Percentiles rank a stretch among this genome's conserved stretches.
phyloP scores from a whole-genome alignment of 2,113 vertebrate genomes.

The Euleptes europaea region DNA sequence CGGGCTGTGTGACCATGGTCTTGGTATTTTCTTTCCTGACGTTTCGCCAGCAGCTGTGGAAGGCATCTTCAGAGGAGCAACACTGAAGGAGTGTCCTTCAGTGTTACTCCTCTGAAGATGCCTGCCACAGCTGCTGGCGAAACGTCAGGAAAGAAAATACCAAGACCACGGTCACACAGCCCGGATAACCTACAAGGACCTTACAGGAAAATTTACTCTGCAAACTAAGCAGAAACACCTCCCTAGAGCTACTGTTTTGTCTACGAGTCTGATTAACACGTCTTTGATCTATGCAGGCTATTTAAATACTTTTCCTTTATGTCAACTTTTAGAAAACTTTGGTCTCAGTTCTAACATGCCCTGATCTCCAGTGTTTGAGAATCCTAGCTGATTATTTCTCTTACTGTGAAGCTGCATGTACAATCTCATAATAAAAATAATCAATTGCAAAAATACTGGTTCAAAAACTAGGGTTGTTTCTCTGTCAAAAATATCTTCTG shows the following conservation, averaged over 20 bases:
- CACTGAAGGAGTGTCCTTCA: too few species aligned
- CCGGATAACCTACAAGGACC: too few species aligned
- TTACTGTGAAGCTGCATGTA: slow-evolving; percentile 6
- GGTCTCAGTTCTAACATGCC: not conserved
- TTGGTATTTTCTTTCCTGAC: too few species aligned
- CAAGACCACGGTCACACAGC: too few species aligned
- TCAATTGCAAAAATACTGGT: slow-evolving; percentile 39
- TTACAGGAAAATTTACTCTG: not conserved
- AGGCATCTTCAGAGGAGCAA: too few species aligned
- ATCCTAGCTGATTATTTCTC: not conserved
- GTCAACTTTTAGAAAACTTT: slow-evolving; percentile 4
- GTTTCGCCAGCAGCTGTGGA: too few species aligned
- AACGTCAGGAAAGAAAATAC: too few species aligned
- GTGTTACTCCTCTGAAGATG: too few species aligned
- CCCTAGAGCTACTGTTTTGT: accelerated
- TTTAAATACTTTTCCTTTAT: not conserved
- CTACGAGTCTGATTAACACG: too few species aligned
- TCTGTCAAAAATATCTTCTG: slow-evolving; percentile 6
- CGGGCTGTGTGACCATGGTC: too few species aligned
- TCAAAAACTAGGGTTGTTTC: slow-evolving; percentile 11
- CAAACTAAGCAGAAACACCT: not conserved
- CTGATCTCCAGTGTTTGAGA: not conserved
- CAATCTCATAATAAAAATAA: slow-evolving; percentile 9
- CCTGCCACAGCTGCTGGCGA: too few species aligned
- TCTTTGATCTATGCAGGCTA: not conserved